These are phyloP conservation scores for Palythoa grandis DNA, from an alignment of 92 coral and sea anemone genomes.

Conservation along the genomic window DNA sequence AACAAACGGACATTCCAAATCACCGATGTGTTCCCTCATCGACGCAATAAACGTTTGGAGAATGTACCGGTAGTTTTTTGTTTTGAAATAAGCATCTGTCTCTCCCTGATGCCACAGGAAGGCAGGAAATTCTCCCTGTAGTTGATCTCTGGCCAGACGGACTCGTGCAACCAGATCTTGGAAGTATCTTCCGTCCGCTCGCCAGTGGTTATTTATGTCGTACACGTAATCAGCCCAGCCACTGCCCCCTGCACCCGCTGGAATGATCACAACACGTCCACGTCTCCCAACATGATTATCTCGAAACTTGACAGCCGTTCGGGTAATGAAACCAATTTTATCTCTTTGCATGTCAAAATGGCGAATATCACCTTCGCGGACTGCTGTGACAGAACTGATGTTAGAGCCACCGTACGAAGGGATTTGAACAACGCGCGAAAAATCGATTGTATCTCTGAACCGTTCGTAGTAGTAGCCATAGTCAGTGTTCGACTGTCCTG, in stretches of 20 bases:
- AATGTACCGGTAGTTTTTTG: constrained; percentile 34
- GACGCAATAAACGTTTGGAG: constrained; percentile 37
- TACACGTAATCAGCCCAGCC: constrained; percentile 31
- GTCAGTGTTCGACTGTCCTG: constrained; percentile 37
- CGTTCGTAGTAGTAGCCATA: constrained; percentile 27
- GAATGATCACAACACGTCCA: constrained; percentile 28
- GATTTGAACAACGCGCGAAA: constrained; percentile 21
- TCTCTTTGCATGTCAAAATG: constrained; percentile 28
- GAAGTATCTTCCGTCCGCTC: constrained; percentile 2
- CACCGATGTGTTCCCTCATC: constrained; percentile 41
- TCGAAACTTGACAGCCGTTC: constrained; percentile 31
- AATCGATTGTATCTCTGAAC: constrained; percentile 24
- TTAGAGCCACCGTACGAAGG: constrained; percentile 10
- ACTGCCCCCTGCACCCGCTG: constrained; percentile 31
- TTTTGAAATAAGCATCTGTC: not conserved
- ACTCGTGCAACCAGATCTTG: constrained; percentile 37
- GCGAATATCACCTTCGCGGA: constrained; percentile 33
- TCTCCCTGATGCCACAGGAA: constrained; percentile 44
- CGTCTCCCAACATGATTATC: constrained; percentile 20
- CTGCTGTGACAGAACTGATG: not conserved
- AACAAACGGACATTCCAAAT: constrained; percentile 26
- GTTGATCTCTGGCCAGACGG: constrained; percentile 12
- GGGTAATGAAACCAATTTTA: constrained; percentile 35
- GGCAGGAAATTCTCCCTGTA: constrained; percentile 32
- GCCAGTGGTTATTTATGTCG: constrained; percentile 16